Base-by-base conservation (phyloP, 2,888 invertebrate species). In the Drosophila neotestacea region DNA sequence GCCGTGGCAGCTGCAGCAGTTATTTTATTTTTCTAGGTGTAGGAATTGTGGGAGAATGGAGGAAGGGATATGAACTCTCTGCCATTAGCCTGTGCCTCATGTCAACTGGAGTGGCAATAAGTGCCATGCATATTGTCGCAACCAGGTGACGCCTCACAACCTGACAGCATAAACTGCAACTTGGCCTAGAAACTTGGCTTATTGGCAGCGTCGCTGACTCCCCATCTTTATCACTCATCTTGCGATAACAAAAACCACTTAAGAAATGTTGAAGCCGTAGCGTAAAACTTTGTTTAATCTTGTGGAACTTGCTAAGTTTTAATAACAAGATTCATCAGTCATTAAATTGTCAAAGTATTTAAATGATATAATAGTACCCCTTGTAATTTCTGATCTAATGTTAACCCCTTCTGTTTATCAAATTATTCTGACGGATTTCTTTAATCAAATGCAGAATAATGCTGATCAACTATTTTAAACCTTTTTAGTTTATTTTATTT, bases 91-190 rank as follows among this genome's bases (percentile, higher is more conserved):
- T 47, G 60, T 56, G 60, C 79, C 63, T 70, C 73, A 77, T 85
- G 77, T 89, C 79, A 85, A 85, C 79, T 75, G 85, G 72, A 88
- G 83, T 85, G 88, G 85, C 88, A 89, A 89, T 85, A 85, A 85
- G 88, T 88, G 89, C 69, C 89, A 81, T 74, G 78, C 87, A 87
- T 76, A 89, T 75, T 86, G 85, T 78, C 72, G 75, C 77, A 73
- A 46, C 56, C 88, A 88, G 77, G 79, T 86, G 84, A 41, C 68
- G 82, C 73, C 59, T 48, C 65, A 74, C 62, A 66, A 44, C 32
- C 44, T 65, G 71, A 70, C 64, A 64, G 56, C 60, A 48, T 65
- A 52, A 59, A 32, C 52, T 54, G 66, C 67, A 78, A 68, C 59
- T 67, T 67, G 60, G 60, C 61, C 67, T 64, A 54, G 32, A 70